Evolutionary conservation across 2,113 vertebrate genomes (phyloP).

Genomic region (Corythornis vintsioides): DNA sequence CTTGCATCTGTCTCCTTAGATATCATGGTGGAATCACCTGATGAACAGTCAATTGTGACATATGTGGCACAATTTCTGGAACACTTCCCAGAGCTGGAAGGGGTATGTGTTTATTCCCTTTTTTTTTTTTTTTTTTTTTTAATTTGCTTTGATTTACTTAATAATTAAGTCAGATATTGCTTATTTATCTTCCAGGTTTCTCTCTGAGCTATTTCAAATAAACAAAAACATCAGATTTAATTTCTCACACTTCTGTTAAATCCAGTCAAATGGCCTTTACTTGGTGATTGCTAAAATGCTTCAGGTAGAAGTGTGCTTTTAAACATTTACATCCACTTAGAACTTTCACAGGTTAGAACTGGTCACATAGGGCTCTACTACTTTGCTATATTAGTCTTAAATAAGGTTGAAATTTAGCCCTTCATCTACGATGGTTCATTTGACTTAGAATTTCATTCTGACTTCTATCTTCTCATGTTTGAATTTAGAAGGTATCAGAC

Average conservation of each 20-base stretch:
- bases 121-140: not conserved
- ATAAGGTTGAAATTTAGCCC: not conserved
- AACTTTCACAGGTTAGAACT: not conserved
- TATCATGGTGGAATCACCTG: slow-evolving; percentile 86
- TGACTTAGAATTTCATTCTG: not conserved
- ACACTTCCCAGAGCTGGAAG: slow-evolving; percentile 90
- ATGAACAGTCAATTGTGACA: slow-evolving; percentile 93
- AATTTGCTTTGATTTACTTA: not conserved
- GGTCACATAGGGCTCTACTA: not conserved
- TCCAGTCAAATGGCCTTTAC: not conserved
- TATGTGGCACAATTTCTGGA: slow-evolving; percentile 96
- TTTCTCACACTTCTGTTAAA: not conserved
- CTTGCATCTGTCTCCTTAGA: slow-evolving; percentile 76
- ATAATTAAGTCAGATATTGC: not conserved
- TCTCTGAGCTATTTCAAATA: slow-evolving; percentile 3
- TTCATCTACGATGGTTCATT: not conserved
- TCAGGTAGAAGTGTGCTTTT: not conserved
- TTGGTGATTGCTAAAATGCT: not conserved
- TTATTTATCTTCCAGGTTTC: not conserved
- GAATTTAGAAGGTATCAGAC: not conserved
- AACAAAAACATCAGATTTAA: not conserved
- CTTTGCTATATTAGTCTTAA: not conserved
- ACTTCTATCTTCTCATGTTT: not conserved
- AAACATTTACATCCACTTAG: not conserved
- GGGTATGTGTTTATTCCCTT: slow-evolving; percentile 76